phyloP scores from a whole-genome alignment of 2,888 invertebrate species.

The Neuroscelio doddi region DNA sequence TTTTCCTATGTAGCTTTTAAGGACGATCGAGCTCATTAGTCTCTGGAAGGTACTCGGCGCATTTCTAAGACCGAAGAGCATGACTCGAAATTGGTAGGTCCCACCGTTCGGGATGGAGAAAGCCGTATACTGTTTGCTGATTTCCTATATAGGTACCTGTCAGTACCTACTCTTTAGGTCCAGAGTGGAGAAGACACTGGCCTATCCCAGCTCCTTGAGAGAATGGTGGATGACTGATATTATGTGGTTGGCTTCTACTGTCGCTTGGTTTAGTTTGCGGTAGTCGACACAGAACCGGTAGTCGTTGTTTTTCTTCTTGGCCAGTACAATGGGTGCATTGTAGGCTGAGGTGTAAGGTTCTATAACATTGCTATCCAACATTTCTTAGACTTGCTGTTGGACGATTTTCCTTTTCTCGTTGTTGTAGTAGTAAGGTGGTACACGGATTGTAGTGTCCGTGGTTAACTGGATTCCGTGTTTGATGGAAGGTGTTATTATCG shows the following conservation, averaged over 20 bases:
- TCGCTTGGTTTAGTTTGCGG: too few species aligned
- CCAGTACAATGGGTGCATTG: conserved; percentile 43
- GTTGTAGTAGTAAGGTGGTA: conserved; percentile 16
- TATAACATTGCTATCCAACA: conserved; percentile 43
- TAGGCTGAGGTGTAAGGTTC: conserved; percentile 38
- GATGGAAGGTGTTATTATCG: conserved; percentile 4
- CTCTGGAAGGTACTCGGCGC: conserved; percentile 30
- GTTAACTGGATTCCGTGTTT: conserved; percentile 19
- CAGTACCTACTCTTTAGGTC: conserved; percentile 59
- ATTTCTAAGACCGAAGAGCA: conserved; percentile 55
- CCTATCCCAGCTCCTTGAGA: conserved; percentile 33
- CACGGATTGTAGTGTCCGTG: conserved; percentile 15
- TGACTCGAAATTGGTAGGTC: conserved; percentile 54
- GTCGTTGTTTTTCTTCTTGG: conserved; percentile 37
- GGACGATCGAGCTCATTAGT: conserved; percentile 43
- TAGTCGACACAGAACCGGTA: too few species aligned
- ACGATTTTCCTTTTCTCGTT: conserved; percentile 15
- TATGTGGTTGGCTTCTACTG: conserved; percentile 14
- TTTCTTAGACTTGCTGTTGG: conserved; percentile 36
- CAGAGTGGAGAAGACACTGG: conserved; percentile 53
- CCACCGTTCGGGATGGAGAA: conserved; percentile 55
- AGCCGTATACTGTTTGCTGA: conserved; percentile 48
- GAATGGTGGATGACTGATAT: too few species aligned
- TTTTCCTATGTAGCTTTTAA: conserved; percentile 36
- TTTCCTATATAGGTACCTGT: conserved; percentile 53